Base-by-base conservation (phyloP, 92 coral and sea anemone species). In the Phenganax subtilis region DNA sequence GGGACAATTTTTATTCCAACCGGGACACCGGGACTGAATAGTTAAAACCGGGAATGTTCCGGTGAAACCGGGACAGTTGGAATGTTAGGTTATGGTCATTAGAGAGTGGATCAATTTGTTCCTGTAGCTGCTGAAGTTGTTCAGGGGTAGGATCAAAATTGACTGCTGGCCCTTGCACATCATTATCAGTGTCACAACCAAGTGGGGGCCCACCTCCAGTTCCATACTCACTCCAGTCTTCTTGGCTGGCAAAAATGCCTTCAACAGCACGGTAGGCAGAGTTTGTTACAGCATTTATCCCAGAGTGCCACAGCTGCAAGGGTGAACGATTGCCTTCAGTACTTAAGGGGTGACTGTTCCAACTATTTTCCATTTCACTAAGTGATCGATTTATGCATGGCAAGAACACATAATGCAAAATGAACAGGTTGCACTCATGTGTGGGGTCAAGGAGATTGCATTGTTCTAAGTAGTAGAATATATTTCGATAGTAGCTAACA, bases 391-490 rank as follows among this genome's bases (percentile, higher is more conserved):
- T 88, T 29, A 88, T 86, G 37, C 82, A 87, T 53, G 89, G 89
- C 54, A 88, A 67, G 80, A 66, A 88, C n/a, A 80, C 81, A 68
- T 61, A 86, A 65, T 88, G 91, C 66, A 88, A 87, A n/a, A 82
- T 77, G 80, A 79, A 73, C 77, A 89, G 29, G 66, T 89, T 83
- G 31, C 20, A 8, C 72, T 89, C 91, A 83, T 68, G 83, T 17
- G 54, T 47, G 47, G 89, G 87, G 77, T 86, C 83, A 28, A 89
- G 85, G 37, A 83, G 80, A 12, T 86, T 69, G 76, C 76, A 14
- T 62, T 86, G 85, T 83, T 89, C 91, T 7, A 89, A 87, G 76
- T 67, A 86, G 72, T 82, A 86, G 73, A 89, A 89, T 27, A 88
- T 47, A 76, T 86, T 89, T 17, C 83, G 84, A 62, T 77, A 88